Evolutionary conservation across 2,113 vertebrate species (phyloP).

Genomic region (Chrysochloris asiatica): DNA sequence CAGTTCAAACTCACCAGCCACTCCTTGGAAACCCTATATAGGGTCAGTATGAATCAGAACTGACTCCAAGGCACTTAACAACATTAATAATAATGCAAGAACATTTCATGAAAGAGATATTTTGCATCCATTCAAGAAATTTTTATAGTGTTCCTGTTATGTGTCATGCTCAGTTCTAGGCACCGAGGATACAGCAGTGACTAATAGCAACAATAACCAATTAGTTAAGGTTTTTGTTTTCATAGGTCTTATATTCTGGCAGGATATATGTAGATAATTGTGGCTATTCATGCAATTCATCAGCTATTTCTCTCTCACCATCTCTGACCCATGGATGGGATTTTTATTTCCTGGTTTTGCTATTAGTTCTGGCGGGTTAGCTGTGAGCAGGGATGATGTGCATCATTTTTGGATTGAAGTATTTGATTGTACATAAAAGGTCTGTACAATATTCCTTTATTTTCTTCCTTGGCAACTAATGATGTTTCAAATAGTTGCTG

Average conservation of each 20-base stretch:
- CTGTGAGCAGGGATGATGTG: too few relatives aligned
- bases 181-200: neutral
- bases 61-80: too few relatives aligned
- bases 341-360: neutral
- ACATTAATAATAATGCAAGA: too few relatives aligned
- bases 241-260: neutral
- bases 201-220: neutral
- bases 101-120: neutral
- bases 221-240: neutral
- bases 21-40: too few relatives aligned
- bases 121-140: neutral
- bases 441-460: too few relatives aligned
- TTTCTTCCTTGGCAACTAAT: neutral
- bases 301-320: neutral
- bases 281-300: neutral
- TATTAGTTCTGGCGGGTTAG: neutral
- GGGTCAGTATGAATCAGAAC: too few relatives aligned
- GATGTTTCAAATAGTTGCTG: neutral
- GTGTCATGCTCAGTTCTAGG: neutral
- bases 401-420: neutral
- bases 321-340: neutral
- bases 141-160: neutral
- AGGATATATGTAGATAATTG: neutral
- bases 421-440: neutral
- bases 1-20: too few relatives aligned